Base-by-base conservation (phyloP, 1,140 invertebrate genomes). In the Andrena cerasifolii region DNA sequence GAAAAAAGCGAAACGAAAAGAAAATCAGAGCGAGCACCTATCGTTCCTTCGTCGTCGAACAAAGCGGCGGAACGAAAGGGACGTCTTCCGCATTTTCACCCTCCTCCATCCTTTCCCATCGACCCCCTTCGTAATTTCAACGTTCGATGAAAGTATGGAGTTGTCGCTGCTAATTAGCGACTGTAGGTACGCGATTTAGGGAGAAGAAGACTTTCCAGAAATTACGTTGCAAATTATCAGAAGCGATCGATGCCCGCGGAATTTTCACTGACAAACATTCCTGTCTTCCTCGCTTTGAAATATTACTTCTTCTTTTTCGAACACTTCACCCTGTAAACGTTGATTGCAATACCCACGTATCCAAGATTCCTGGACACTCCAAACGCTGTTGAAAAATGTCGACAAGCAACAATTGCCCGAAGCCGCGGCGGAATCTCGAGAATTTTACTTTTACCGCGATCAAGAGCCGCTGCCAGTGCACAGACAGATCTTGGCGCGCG, bases 1-100 rank as follows among this genome's bases (percentile, higher is more conserved):
- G 82, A 87, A 86, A n/a, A 78, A 58, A 83, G 72, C 74, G 79
- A 86, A 84, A 81, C 75, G 75, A 51, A 28, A 63, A 66, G 70
- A 80, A 84, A 82, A 54, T 68, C 70, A 47, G 71, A 43, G 59
- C 36, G 63, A 53, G 56, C 70, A 74, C 51, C 68, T 51, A 49
- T 70, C 45, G 71, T 77, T 72, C 47, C 33, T 61, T 28, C 49
- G 45, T 43, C 45, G 63, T 36, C 31, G 63, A 51, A 72, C 59
- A 63, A 70, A 71, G 51, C 79, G 36, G 62, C 58, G 56, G 47
- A 43, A 3, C 8, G 65, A 33, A 71, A 78, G 40, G 51, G 12
- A 43, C 14, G 43, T 12, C 8, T 26, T 43, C 5, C 16, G 21
- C 28, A 31, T 1, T 31, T 66, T 65, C 16, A 21, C 43, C 3